Percentiles rank a stretch among this genome's conserved stretches.
Evolutionary conservation across 2,797 vertebrate species (phyloP).

Genomic region (Tragopan temminckii): DNA sequence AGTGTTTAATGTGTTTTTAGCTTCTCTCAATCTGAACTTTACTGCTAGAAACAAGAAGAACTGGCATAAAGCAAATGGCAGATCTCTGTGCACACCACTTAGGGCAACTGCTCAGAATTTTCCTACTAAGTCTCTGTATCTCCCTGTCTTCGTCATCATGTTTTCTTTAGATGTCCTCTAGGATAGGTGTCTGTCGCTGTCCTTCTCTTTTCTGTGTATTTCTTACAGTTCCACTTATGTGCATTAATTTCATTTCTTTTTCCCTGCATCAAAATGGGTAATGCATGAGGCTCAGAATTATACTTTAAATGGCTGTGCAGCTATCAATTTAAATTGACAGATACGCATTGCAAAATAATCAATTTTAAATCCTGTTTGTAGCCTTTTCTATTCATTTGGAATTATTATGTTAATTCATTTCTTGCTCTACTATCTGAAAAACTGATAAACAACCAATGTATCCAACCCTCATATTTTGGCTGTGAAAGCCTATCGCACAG

Average conservation of each 20-base stretch:
- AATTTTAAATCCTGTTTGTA: neutral
- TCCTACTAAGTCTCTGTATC: neutral
- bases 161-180: neutral
- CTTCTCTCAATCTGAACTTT: slow-evolving; percentile 33
- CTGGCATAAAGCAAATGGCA: neutral
- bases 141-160: neutral
- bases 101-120: slow-evolving; percentile 17
- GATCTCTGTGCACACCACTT: slow-evolving; percentile 21
- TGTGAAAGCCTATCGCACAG: neutral
- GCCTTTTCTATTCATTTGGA: neutral
- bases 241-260: neutral
- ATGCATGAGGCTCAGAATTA: neutral
- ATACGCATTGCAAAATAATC: neutral
- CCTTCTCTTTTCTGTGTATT: neutral
- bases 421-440: neutral
- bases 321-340: neutral
- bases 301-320: neutral
- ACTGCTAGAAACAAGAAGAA: slow-evolving; percentile 39
- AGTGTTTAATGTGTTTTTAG: slow-evolving; percentile 51
- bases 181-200: neutral
- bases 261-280: neutral
- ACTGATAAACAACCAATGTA: neutral
- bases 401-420: neutral
- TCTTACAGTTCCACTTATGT: neutral
- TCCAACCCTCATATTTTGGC: neutral